Evolutionary conservation across 1,140 invertebrate genomes (phyloP).

Genomic region (Trichonephila clavipes): DNA sequence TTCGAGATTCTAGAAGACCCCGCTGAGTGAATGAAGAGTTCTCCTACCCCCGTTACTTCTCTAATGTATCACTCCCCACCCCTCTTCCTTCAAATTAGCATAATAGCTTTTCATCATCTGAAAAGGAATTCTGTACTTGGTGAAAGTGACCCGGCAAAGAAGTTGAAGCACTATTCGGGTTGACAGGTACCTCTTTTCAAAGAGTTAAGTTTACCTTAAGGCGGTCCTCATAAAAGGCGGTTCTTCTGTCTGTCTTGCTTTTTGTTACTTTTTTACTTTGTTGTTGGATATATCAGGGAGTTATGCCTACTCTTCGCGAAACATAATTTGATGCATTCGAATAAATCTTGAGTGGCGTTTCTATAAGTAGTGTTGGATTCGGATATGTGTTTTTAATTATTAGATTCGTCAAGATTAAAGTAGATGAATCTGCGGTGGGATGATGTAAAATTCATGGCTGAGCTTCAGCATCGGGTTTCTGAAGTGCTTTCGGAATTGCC

Average conservation of each 20-base stretch:
- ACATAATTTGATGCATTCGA: background rate
- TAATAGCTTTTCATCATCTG: conserved; percentile 47
- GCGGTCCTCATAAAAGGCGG: background rate
- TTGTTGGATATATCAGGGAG: background rate
- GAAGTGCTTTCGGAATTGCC: no score
- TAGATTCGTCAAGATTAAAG: no score
- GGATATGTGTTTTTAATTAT: no score
- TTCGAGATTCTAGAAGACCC: background rate
- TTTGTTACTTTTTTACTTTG: background rate
- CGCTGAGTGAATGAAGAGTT: background rate
- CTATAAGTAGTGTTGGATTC: no score
- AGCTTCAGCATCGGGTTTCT: no score
- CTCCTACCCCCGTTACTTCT: conserved; percentile 24
- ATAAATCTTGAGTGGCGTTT: background rate
- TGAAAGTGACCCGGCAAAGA: background rate
- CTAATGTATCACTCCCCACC: conserved; percentile 12
- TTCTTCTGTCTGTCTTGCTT: background rate
- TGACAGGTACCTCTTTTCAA: background rate
- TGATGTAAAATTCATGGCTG: no score
- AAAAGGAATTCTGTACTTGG: background rate
- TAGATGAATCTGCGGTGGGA: no score
- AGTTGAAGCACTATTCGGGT: background rate
- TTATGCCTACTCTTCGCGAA: background rate
- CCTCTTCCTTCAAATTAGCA: conserved; percentile 32
- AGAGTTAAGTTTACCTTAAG: background rate